Conservation (phyloP, 2,888 invertebrate genomes). For the Ectemnius cavifrons region DNA sequence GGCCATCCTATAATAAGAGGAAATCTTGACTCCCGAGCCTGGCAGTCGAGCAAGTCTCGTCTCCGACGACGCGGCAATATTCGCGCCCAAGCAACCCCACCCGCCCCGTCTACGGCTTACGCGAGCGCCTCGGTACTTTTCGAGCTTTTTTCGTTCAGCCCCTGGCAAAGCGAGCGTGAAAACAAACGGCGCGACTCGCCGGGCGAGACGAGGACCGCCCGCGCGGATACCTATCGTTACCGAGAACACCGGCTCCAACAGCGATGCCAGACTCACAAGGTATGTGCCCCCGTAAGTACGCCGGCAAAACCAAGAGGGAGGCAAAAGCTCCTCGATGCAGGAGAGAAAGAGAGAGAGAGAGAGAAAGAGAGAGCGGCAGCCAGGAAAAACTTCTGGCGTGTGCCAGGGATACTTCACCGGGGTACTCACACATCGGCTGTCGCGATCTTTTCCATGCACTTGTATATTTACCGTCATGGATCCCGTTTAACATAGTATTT, state of each 20-base stretch:
- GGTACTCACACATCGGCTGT: too few relatives aligned
- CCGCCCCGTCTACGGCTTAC: conserved; percentile 12
- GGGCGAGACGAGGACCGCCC: conserved; percentile 52
- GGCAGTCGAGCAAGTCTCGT: neutral
- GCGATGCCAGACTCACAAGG: neutral
- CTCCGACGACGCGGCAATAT: conserved; percentile 7
- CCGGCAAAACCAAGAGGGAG: too few relatives aligned
- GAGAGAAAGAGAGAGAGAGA: neutral
- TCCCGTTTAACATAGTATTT: too few relatives aligned
- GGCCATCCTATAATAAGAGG: conserved; percentile 9
- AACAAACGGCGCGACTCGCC: conserved; percentile 64
- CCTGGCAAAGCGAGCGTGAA: conserved; percentile 62
- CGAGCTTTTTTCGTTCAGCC: conserved; percentile 56
- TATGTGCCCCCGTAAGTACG: conserved; percentile 3
- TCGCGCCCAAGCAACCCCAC: conserved; percentile 15
- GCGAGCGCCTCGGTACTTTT: conserved; percentile 34
- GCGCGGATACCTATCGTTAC: neutral
- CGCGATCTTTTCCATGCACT: too few relatives aligned
- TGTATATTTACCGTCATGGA: too few relatives aligned
- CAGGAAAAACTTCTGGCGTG: neutral
- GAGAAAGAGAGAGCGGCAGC: neutral
- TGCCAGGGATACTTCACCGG: too few relatives aligned
- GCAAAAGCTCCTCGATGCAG: neutral
- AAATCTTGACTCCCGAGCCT: neutral
- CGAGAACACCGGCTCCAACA: conserved; percentile 1